A percentile compares a stretch with the other conserved stretches of the same genome.
Evolutionary conservation across 2,797 vertebrate species (phyloP).

Genomic region (Eulemur mongoz): DNA sequence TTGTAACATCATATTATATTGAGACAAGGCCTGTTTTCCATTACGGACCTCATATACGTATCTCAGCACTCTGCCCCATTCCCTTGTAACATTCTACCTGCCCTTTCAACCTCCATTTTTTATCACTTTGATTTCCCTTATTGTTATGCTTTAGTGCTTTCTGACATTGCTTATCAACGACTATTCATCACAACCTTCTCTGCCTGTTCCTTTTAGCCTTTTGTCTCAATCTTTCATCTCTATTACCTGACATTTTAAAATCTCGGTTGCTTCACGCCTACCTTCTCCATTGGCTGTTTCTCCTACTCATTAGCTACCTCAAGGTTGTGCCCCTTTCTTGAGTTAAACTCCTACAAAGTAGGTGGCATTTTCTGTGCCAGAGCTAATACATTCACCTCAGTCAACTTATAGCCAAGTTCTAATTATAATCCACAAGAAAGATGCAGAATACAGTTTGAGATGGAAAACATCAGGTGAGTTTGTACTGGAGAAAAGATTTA

Average conservation of each 20-base stretch:
- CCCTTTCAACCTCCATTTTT: not conserved
- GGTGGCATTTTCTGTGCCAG: not conserved
- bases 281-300: not conserved
- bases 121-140: not conserved
- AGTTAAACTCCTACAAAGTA: not conserved
- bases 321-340: not conserved
- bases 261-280: not conserved
- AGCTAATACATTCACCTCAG: not conserved
- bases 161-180: not conserved
- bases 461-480: conserved; percentile 26
- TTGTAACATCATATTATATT: not conserved
- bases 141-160: not conserved
- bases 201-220: not conserved
- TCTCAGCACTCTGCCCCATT: not conserved
- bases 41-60: too few species aligned
- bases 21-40: not conserved
- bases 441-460: not conserved
- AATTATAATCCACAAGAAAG: conserved; percentile 16
- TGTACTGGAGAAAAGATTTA: not conserved
- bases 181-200: not conserved
- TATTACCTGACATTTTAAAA: not conserved
- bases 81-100: not conserved
- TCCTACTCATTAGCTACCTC: not conserved
- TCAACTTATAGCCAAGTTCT: not conserved
- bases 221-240: not conserved